phyloP scores from a whole-genome alignment of 2,797 vertebrate species.

The Chaenodraco wilsoni region DNA sequence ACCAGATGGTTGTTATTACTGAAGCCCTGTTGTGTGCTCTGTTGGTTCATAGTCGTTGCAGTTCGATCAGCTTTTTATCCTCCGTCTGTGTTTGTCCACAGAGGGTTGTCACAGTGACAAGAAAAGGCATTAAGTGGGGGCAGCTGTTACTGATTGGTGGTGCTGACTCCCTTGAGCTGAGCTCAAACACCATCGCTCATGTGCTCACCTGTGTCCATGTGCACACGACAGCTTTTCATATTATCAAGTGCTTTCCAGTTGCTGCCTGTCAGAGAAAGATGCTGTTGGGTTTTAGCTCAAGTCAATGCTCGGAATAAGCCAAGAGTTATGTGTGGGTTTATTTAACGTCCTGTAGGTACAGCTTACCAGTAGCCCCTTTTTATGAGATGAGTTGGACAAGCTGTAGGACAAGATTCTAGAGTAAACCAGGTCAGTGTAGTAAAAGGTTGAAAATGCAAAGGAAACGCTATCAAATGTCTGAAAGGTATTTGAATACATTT shows the following conservation, averaged over 20 bases:
- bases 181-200: slow-evolving; percentile 40
- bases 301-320: slow-evolving; percentile 11
- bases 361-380: background rate
- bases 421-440: background rate
- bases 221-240: slow-evolving; percentile 49
- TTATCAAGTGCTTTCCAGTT: slow-evolving; percentile 29
- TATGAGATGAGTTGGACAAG: background rate
- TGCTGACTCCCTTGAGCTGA: slow-evolving; percentile 43
- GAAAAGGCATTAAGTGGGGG: slow-evolving; percentile 60
- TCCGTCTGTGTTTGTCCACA: slow-evolving; percentile 50
- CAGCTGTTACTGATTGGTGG: slow-evolving; percentile 69
- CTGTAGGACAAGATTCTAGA: background rate
- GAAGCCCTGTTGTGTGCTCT: slow-evolving; percentile 13
- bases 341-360: slow-evolving; percentile 2
- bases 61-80: slow-evolving; percentile 42
- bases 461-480: background rate
- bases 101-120: slow-evolving; percentile 70
- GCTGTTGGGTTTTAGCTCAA: slow-evolving; percentile 15
- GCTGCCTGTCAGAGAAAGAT: slow-evolving; percentile 31
- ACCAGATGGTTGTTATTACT: slow-evolving; percentile 12
- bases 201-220: slow-evolving; percentile 48
- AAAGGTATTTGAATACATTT: slow-evolving; percentile 21
- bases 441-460: background rate
- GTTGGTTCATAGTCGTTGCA: slow-evolving; percentile 16
- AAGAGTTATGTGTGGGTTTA: background rate